Conservation (phyloP, 2,113 vertebrate genomes). For the Panthera leo region DNA sequence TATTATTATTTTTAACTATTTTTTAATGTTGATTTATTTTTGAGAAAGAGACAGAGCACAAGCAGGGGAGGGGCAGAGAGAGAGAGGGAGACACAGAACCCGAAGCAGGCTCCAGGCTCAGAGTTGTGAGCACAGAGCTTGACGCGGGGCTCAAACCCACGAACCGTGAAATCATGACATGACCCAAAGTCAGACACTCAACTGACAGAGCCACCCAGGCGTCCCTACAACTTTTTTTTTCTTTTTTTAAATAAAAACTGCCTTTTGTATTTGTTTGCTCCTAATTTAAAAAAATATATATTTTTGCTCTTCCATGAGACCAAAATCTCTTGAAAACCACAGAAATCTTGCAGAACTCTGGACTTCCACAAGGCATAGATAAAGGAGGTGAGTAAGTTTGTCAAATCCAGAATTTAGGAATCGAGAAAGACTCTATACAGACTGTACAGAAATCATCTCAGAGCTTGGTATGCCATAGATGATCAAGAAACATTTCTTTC, state of each 20-base stretch:
- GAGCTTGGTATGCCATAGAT: background rate
- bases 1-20: too few relatives aligned
- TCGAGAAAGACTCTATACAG: background rate
- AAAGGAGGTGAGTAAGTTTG: background rate
- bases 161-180: too few relatives aligned
- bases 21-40: too few relatives aligned
- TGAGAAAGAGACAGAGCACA: too few relatives aligned
- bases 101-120: too few relatives aligned
- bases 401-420: background rate
- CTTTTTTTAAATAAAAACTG: background rate
- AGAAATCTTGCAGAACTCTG: constrained; percentile 10
- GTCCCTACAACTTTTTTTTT: too few relatives aligned
- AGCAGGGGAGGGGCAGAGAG: too few relatives aligned
- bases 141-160: too few relatives aligned
- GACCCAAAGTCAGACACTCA: too few relatives aligned
- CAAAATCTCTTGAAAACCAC: background rate
- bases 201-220: too few relatives aligned
- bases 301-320: constrained; percentile 27
- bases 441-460: background rate
- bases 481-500: background rate
- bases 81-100: too few relatives aligned
- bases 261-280: background rate
- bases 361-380: background rate
- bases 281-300: background rate
- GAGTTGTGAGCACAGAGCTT: too few relatives aligned